Evolutionary conservation across 2,888 invertebrate genomes (phyloP).

Genomic region (Caenorhabditis angaria): DNA sequence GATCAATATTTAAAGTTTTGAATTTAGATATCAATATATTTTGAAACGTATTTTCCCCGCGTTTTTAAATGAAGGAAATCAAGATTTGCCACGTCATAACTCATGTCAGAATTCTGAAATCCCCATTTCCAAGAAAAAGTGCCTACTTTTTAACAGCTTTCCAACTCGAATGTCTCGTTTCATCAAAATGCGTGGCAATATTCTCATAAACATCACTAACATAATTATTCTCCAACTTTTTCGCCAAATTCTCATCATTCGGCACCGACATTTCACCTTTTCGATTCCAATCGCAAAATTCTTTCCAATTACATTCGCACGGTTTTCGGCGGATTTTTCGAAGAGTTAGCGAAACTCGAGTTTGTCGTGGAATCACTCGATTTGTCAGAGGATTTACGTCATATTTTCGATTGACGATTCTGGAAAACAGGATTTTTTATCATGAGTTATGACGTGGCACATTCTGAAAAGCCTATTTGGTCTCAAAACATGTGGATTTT

Average conservation of each 20-base stretch:
- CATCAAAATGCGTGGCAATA: conserved; percentile 92
- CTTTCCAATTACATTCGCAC: conserved; percentile 66
- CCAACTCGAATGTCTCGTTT: conserved; percentile 93
- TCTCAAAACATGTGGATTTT: too few relatives aligned
- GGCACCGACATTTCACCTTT: conserved; percentile 64
- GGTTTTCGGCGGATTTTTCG: conserved; percentile 70
- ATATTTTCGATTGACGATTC: conserved; percentile 83
- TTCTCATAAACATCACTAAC: conserved; percentile 82
- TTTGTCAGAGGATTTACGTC: conserved; percentile 78
- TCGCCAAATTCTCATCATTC: conserved; percentile 37
- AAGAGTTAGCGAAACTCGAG: conserved; percentile 75
- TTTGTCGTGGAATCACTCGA: conserved; percentile 50
- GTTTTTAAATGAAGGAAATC: not conserved
- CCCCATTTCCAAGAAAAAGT: not conserved
- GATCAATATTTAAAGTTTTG: not conserved
- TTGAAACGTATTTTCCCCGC: not conserved
- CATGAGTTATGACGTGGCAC: not conserved
- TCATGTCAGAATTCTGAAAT: too few relatives aligned
- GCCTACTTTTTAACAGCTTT: conserved; percentile 81
- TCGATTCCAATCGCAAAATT: conserved; percentile 70
- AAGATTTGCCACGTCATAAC: conserved; percentile 3
- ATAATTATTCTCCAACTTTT: conserved; percentile 54
- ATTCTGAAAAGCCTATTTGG: too few relatives aligned
- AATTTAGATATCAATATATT: not conserved
- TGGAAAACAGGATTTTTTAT: conserved; percentile 30